phyloP scores from a whole-genome alignment of 2,888 invertebrate species.

The Hyalella azteca region DNA sequence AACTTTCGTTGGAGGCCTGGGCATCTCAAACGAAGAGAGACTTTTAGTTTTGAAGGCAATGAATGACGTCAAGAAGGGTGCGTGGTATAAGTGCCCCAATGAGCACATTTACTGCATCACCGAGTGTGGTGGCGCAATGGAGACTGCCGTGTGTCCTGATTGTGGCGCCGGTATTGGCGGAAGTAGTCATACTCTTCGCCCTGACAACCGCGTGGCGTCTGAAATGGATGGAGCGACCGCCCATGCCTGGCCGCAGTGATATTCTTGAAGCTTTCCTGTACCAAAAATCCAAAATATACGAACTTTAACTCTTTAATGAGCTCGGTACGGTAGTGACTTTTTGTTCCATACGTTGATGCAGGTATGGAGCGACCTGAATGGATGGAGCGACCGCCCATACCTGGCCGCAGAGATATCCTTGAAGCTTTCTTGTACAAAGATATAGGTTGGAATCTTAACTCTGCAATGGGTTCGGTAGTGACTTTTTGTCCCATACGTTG shows the following conservation, averaged over 20 bases:
- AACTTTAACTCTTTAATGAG: too few species aligned
- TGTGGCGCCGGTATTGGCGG: slow-evolving; percentile 69
- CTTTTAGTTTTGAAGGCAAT: slow-evolving; percentile 60
- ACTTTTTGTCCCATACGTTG: too few species aligned
- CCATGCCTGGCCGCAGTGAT: slow-evolving; percentile 59
- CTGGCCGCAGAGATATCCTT: slow-evolving; percentile 58
- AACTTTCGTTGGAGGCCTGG: not conserved
- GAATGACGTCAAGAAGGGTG: slow-evolving; percentile 67
- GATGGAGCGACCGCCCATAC: slow-evolving; percentile 61
- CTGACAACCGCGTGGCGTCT: slow-evolving; percentile 64
- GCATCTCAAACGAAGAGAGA: slow-evolving; percentile 7
- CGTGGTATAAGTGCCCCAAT: slow-evolving; percentile 76
- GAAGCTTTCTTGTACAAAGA: too few species aligned
- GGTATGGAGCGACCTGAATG: too few species aligned
- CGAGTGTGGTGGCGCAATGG: slow-evolving; percentile 73
- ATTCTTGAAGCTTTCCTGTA: too few species aligned
- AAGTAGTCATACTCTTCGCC: slow-evolving; percentile 65
- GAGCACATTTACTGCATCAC: slow-evolving; percentile 73
- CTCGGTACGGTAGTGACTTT: too few species aligned
- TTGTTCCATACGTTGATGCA: too few species aligned
- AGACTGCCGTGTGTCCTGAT: slow-evolving; percentile 67
- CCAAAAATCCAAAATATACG: too few species aligned
- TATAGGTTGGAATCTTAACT: too few species aligned
- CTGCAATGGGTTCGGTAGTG: too few species aligned
- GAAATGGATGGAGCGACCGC: slow-evolving; percentile 63